Conservation (phyloP, 2,888 invertebrate species). For the Ochlodes sylvanus region DNA sequence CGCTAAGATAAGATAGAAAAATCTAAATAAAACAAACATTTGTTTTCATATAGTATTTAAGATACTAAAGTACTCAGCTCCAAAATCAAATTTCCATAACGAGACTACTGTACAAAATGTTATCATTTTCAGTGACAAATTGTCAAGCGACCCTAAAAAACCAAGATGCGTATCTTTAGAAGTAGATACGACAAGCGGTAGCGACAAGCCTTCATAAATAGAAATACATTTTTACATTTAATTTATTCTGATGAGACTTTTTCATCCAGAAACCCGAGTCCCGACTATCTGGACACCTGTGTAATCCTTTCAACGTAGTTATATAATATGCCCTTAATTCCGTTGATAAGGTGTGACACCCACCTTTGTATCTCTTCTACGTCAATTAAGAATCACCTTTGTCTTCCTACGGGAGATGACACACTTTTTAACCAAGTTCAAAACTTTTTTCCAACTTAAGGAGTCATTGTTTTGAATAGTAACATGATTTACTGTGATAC, state of each 20-base stretch:
- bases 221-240: constrained; percentile 32
- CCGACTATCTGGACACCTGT: constrained; percentile 73
- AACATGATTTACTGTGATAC: constrained; percentile 76
- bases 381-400: constrained; percentile 76
- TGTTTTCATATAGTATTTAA: no score
- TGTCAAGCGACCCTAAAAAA: constrained; percentile 25
- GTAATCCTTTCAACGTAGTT: constrained; percentile 82
- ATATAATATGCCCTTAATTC: constrained; percentile 82
- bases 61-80: no score
- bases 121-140: constrained; percentile 18
- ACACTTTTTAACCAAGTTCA: constrained; percentile 62
- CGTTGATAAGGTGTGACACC: constrained; percentile 82
- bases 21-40: no score
- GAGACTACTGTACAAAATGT: background rate
- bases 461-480: constrained; percentile 77
- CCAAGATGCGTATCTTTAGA: constrained; percentile 21
- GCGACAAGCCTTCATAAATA: constrained; percentile 32
- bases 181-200: constrained; percentile 28
- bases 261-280: constrained; percentile 49
- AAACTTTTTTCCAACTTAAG: constrained; percentile 55
- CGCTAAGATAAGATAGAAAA: no score
- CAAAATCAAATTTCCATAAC: background rate
- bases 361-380: constrained; percentile 76
- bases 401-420: constrained; percentile 78
- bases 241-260: constrained; percentile 34